phyloP scores from a whole-genome alignment of 2,888 invertebrate species.

The Caenorhabditis imperialis region DNA sequence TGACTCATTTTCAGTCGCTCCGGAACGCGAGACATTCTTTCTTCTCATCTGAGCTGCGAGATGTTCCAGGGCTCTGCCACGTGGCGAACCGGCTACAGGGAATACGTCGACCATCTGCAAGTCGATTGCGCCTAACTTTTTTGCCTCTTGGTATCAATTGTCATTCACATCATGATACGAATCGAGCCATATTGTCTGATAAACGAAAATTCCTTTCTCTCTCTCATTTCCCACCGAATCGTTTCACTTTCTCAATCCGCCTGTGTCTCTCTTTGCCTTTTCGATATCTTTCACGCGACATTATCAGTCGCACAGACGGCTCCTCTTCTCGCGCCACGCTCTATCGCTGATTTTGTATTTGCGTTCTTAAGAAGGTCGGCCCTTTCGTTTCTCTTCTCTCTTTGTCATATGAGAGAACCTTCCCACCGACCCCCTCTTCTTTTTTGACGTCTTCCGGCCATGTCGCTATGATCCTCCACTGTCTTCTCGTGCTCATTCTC shows the following conservation, averaged over 20 bases:
- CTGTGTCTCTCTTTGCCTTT: conserved; percentile 31
- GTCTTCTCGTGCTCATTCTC: conserved; percentile 31
- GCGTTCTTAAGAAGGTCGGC: conserved; percentile 46
- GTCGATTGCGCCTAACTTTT: conserved; percentile 5
- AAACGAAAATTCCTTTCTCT: conserved; percentile 17
- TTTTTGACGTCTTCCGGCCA: conserved; percentile 10
- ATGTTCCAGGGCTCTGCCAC: neutral
- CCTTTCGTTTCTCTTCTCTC: conserved; percentile 8
- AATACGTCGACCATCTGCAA: conserved; percentile 8
- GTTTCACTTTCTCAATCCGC: neutral
- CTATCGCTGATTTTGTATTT: conserved; percentile 33
- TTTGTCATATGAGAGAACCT: conserved; percentile 28
- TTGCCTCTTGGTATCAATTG: neutral
- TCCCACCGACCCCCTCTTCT: conserved; percentile 5
- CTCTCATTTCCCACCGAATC: no score
- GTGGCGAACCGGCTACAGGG: conserved; percentile 10
- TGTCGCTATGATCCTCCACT: conserved; percentile 43
- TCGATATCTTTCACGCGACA: conserved; percentile 18
- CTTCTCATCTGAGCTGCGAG: conserved; percentile 5
- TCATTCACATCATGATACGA: conserved; percentile 16
- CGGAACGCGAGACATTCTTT: conserved; percentile 16
- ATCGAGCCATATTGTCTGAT: conserved; percentile 43
- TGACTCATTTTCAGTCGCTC: conserved; percentile 12
- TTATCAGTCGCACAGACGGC: conserved; percentile 34
- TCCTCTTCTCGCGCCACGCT: conserved; percentile 3